These are phyloP conservation scores for Amyelois transitella DNA, from an alignment of 1,140 invertebrate species.

Conservation along the genomic window DNA sequence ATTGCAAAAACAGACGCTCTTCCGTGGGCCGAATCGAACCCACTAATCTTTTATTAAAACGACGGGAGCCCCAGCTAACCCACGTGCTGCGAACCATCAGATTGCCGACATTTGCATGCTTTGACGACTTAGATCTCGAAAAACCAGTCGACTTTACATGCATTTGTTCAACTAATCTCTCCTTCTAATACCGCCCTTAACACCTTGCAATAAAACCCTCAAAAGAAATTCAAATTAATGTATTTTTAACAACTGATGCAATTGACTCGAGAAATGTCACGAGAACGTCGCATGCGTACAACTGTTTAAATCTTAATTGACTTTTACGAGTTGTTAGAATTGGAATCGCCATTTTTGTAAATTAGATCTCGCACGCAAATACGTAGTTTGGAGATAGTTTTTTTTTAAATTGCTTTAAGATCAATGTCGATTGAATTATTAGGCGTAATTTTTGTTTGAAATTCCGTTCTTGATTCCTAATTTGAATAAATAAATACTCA, in stretches of 20 bases:
- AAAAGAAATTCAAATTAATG: background rate
- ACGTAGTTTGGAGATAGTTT: slow-evolving; percentile 8
- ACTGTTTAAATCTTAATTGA: slow-evolving; percentile 64
- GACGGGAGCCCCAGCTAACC: slow-evolving; percentile 50
- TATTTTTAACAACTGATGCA: slow-evolving; percentile 4
- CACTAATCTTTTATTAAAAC: slow-evolving; percentile 59
- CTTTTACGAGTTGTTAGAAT: slow-evolving; percentile 63
- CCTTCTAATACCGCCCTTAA: background rate
- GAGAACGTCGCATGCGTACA: slow-evolving; percentile 19
- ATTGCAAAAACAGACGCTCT: slow-evolving; percentile 23
- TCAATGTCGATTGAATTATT: background rate
- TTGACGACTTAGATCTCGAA: slow-evolving; percentile 45
- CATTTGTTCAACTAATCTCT: slow-evolving; percentile 15
- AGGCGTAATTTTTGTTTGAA: background rate
- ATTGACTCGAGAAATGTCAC: slow-evolving; percentile 21
- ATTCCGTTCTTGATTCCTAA: background rate
- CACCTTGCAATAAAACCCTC: background rate
- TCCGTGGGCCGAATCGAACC: slow-evolving; percentile 57
- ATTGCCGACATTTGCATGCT: slow-evolving; percentile 59
- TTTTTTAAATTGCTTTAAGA: background rate
- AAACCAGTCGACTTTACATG: slow-evolving; percentile 10
- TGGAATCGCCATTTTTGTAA: slow-evolving; percentile 52
- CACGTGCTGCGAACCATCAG: slow-evolving; percentile 47
- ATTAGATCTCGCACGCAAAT: slow-evolving; percentile 63
- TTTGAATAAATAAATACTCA: no score